A percentile compares a stretch with the other conserved stretches of the same genome.
Conservation (phyloP, 2,888 invertebrate species). For the Drosophila vallismaia region DNA sequence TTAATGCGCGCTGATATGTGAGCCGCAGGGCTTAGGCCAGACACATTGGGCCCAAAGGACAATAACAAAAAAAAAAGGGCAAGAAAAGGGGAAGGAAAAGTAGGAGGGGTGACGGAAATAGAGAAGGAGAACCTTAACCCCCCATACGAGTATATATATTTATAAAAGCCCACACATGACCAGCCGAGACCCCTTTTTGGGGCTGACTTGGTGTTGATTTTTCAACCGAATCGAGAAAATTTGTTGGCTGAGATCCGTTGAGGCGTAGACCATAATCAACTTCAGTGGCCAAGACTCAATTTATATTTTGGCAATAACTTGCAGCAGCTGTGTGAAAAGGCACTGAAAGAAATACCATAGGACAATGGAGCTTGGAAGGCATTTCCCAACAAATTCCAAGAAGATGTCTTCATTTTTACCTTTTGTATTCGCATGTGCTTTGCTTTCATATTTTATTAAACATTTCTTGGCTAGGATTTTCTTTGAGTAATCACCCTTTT, state of each 20-base stretch:
- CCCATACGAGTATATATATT: background rate
- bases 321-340: constrained; percentile 56
- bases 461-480: background rate
- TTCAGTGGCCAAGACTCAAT: constrained; percentile 82
- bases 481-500: constrained; percentile 3
- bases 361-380: no score
- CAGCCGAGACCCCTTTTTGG: constrained; percentile 32
- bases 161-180: constrained; percentile 20
- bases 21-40: constrained; percentile 72
- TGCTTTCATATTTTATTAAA: background rate
- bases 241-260: constrained; percentile 76
- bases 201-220: constrained; percentile 67
- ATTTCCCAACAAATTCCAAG: no score
- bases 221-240: constrained; percentile 77
- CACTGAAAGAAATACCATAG: background rate
- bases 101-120: background rate
- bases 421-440: background rate
- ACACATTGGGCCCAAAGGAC: constrained; percentile 29
- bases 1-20: constrained; percentile 78
- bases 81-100: background rate
- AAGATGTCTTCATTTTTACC: no score
- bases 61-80: constrained; percentile 2
- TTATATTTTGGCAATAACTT: constrained; percentile 67
- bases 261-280: constrained; percentile 81
- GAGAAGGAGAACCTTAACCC: constrained; percentile 14